Evolutionary conservation across 2,888 invertebrate genomes (phyloP).

Genomic region (Drosophila barbarae): DNA sequence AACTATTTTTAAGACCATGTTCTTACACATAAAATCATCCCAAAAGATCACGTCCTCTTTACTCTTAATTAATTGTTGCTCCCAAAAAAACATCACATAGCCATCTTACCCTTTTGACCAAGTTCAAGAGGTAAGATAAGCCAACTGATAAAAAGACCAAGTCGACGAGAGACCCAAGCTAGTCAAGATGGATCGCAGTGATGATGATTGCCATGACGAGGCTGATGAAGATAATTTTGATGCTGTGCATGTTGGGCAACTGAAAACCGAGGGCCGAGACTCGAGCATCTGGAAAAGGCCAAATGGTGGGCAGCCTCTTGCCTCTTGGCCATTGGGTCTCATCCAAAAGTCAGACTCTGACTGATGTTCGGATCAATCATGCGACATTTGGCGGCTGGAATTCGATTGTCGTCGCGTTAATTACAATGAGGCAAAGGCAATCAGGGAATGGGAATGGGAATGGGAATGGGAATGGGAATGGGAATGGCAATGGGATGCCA

Average conservation of each 20-base stretch:
- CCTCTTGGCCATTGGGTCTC: constrained; percentile 9
- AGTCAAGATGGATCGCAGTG: constrained; percentile 4
- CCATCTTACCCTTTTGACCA: neutral
- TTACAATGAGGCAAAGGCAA: constrained; percentile 51
- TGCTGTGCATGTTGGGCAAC: constrained; percentile 39
- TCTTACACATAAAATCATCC: neutral
- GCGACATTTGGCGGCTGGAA: constrained; percentile 57
- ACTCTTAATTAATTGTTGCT: neutral
- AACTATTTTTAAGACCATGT: neutral
- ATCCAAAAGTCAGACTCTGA: constrained; percentile 20
- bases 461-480: neutral
- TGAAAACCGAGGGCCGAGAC: neutral
- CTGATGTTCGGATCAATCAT: constrained; percentile 64
- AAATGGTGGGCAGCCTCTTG: constrained; percentile 48
- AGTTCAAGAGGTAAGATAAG: constrained; percentile 2
- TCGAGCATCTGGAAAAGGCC: constrained; percentile 52
- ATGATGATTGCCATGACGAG: constrained; percentile 10
- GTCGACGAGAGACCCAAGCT: constrained; percentile 13
- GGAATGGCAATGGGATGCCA: neutral
- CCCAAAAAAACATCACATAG: neutral
- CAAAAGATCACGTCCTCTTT: neutral
- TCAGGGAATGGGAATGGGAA: constrained; percentile 9
- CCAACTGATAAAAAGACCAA: neutral
- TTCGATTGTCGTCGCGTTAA: constrained; percentile 73
- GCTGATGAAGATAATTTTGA: constrained; percentile 32